phyloP scores from a whole-genome alignment of 1,140 invertebrate genomes.

The Danaus plexippus region DNA sequence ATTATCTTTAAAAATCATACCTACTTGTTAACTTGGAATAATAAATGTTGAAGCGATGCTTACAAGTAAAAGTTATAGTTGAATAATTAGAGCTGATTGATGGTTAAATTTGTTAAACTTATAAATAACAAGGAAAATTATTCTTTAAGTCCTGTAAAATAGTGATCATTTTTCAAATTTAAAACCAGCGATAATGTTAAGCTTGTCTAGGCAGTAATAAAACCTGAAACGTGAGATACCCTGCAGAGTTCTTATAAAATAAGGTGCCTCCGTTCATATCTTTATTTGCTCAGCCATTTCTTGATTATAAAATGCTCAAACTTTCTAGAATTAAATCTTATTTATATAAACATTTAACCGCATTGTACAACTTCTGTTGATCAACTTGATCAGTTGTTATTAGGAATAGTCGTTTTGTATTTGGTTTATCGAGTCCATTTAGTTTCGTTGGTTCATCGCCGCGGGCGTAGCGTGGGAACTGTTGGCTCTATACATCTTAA shows the following conservation, averaged over 20 bases:
- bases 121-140: too few species aligned
- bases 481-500: conserved; percentile 9
- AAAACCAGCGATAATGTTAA: not conserved
- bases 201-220: conserved; percentile 38
- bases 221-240: conserved; percentile 48
- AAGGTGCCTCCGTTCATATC: conserved; percentile 45
- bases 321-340: too few species aligned
- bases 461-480: conserved; percentile 23
- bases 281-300: conserved; percentile 38
- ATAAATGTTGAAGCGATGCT: too few species aligned
- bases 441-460: conserved; percentile 18
- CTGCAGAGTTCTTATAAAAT: conserved; percentile 49
- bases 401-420: conserved; percentile 5
- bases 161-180: too few species aligned
- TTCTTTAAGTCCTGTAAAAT: too few species aligned
- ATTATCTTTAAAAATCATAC: too few species aligned
- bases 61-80: too few species aligned
- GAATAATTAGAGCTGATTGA: too few species aligned
- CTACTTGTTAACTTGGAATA: too few species aligned
- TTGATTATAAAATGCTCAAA: not conserved
- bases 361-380: not conserved
- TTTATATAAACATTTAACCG: not conserved
- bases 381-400: conserved; percentile 5
- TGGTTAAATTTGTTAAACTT: too few species aligned
- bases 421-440: conserved; percentile 15